phyloP scores from a whole-genome alignment of 1,140 invertebrate genomes.

The Drosophila orosa region DNA sequence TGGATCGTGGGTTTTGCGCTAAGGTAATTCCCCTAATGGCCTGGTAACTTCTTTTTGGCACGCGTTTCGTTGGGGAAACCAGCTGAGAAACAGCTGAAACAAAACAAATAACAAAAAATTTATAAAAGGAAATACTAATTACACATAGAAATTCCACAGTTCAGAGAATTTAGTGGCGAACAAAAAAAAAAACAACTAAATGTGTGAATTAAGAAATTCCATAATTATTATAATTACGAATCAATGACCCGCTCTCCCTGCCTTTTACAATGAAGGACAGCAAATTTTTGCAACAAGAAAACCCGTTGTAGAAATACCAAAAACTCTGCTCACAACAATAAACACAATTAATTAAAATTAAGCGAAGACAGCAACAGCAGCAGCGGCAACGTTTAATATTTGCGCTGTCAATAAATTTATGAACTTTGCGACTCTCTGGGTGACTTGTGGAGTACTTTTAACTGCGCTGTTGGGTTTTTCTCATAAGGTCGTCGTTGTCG shows the following conservation, averaged over 20 bases:
- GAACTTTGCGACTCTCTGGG: constrained; percentile 63
- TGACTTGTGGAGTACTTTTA: constrained; percentile 65
- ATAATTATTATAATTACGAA: constrained; percentile 67
- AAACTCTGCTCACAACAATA: constrained; percentile 49
- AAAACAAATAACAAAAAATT: not conserved
- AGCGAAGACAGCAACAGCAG: constrained; percentile 53
- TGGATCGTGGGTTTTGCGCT: constrained; percentile 22
- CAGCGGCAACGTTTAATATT: constrained; percentile 60
- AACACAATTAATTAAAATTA: constrained; percentile 78
- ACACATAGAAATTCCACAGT: constrained; percentile 5
- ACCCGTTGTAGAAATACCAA: constrained; percentile 65
- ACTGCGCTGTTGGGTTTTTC: constrained; percentile 60
- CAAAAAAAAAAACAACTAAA: constrained; percentile 2
- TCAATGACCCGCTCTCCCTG: constrained; percentile 64
- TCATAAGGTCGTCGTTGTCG: constrained; percentile 40
- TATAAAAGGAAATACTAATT: constrained; percentile 12
- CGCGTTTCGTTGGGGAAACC: constrained; percentile 23
- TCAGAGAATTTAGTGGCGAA: constrained; percentile 17
- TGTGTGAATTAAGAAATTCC: constrained; percentile 38
- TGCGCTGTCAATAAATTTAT: constrained; percentile 78
- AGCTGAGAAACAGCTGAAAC: constrained; percentile 8
- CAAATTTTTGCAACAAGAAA: constrained; percentile 13
- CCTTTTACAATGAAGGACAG: constrained; percentile 57
- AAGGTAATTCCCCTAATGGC: constrained; percentile 64
- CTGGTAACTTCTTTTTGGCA: constrained; percentile 54